A percentile compares a stretch with the other conserved stretches of the same genome.
Conservation (phyloP, 2,888 invertebrate species). For the Nephrocerus scutellatus region DNA sequence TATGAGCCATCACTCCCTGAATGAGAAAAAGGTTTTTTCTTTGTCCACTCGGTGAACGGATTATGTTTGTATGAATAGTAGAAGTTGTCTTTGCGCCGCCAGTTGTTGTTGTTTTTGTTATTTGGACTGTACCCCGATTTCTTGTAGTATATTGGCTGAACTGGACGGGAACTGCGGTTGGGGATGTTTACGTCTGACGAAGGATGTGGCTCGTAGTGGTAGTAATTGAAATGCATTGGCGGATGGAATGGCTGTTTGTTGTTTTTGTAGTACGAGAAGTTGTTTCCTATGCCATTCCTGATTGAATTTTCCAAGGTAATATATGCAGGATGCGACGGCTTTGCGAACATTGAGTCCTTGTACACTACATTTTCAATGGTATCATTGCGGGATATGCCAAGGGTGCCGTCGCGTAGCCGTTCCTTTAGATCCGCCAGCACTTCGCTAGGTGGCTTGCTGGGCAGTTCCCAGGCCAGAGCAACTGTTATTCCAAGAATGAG, state of each 20-base stretch:
- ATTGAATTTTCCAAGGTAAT: slow-evolving; percentile 20
- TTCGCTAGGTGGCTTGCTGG: slow-evolving; percentile 54
- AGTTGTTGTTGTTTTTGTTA: slow-evolving; percentile 7
- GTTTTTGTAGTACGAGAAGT: slow-evolving; percentile 24
- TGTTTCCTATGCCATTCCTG: slow-evolving; percentile 14
- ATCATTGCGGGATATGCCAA: slow-evolving; percentile 37
- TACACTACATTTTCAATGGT: slow-evolving; percentile 25
- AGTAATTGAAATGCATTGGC: slow-evolving; percentile 31
- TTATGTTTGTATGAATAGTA: slow-evolving; percentile 27
- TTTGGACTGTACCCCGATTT: no score
- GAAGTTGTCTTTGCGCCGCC: slow-evolving; percentile 25
- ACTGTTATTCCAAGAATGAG: slow-evolving; percentile 66
- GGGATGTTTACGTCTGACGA: slow-evolving; percentile 5
- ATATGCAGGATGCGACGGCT: slow-evolving; percentile 21
- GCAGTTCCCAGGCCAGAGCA: slow-evolving; percentile 70
- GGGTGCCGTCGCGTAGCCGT: slow-evolving; percentile 37
- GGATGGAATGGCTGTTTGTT: slow-evolving; percentile 25
- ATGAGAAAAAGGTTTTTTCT: background rate
- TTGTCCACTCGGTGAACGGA: slow-evolving; percentile 29
- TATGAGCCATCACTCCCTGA: slow-evolving; percentile 16
- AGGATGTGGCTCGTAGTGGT: slow-evolving; percentile 11
- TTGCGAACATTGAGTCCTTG: no score
- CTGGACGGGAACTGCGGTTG: no score
- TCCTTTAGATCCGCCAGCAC: slow-evolving; percentile 34
- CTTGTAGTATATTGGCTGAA: no score